Evolutionary conservation across 2,888 invertebrate species (phyloP).

Genomic region (Oscheius sp.): DNA sequence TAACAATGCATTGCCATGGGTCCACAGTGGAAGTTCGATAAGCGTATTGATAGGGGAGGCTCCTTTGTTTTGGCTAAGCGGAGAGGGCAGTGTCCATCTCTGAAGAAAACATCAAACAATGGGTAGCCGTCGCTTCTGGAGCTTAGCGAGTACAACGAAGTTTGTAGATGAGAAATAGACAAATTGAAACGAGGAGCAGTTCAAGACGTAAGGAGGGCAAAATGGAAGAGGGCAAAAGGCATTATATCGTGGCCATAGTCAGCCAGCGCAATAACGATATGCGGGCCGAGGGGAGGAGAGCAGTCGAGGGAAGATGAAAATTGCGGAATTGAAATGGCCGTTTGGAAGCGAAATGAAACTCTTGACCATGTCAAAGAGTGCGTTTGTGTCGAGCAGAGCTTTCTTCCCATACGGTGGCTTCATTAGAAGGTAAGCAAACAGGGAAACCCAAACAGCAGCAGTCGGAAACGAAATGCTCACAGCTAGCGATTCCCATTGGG

Average conservation of each 20-base stretch:
- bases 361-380: slow-evolving; percentile 29
- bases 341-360: slow-evolving; percentile 27
- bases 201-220: slow-evolving; percentile 3
- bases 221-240: slow-evolving; percentile 20
- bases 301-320: slow-evolving; percentile 21
- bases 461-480: slow-evolving; percentile 10
- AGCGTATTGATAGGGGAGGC: not conserved
- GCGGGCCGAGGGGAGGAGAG: slow-evolving; percentile 13
- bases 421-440: slow-evolving; percentile 37
- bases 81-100: not conserved
- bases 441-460: slow-evolving; percentile 25
- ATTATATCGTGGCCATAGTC: slow-evolving; percentile 25
- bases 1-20: slow-evolving; percentile 16
- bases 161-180: no score
- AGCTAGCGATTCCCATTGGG: not conserved
- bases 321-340: slow-evolving; percentile 29
- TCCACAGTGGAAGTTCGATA: slow-evolving; percentile 18
- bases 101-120: no score
- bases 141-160: not conserved
- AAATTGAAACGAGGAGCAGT: no score
- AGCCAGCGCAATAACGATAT: slow-evolving; percentile 26
- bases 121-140: not conserved
- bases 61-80: not conserved
- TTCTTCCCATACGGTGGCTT: slow-evolving; percentile 34
- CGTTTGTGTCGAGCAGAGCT: slow-evolving; percentile 23